phyloP scores from a whole-genome alignment of 2,797 vertebrate genomes.

The Simalia tracyae region DNA sequence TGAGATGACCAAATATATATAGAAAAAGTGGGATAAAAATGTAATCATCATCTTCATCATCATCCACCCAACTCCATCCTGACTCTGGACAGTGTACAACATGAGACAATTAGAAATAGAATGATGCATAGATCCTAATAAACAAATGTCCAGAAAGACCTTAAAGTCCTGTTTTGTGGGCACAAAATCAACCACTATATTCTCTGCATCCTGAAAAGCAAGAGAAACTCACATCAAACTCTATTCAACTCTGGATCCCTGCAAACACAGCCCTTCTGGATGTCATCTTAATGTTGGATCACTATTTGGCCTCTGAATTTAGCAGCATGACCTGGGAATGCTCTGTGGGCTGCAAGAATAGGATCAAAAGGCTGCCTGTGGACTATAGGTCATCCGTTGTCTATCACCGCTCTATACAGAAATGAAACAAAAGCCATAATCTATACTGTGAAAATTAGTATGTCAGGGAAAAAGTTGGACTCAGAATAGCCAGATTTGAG shows the following conservation, averaged over 20 bases:
- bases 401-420: neutral
- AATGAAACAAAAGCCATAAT: neutral
- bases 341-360: neutral
- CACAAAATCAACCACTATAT: neutral
- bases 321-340: neutral
- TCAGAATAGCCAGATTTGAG: neutral
- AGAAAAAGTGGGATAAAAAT: too few species aligned
- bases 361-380: neutral
- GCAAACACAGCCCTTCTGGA: neutral
- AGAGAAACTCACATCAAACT: neutral
- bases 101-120: neutral
- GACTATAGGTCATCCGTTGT: neutral
- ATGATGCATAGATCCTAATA: neutral
- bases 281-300: neutral
- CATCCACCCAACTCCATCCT: too few species aligned
- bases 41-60: too few species aligned
- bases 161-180: neutral
- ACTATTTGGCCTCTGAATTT: neutral
- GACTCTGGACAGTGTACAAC: too few species aligned
- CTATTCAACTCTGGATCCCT: neutral
- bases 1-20: too few species aligned
- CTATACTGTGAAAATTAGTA: neutral
- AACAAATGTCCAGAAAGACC: too few species aligned
- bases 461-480: neutral
- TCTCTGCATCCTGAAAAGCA: neutral